Percentiles rank a stretch among this genome's conserved stretches.
Conservation (phyloP, 2,888 invertebrate genomes). For the Troides aeacus region DNA sequence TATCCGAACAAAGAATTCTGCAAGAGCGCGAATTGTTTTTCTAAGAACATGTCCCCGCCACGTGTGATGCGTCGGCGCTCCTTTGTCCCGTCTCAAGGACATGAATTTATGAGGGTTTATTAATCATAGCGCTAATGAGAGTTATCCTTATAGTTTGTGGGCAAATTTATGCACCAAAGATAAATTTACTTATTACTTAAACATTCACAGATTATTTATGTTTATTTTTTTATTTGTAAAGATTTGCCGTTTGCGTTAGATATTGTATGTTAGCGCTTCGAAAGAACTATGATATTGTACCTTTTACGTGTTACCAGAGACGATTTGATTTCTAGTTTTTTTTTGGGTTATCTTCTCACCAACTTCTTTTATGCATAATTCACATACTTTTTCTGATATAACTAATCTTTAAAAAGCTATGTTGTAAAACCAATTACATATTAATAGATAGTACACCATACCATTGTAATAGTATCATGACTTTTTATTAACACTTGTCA, state of each 20-base stretch:
- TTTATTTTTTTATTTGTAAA: neutral
- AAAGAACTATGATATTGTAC: no score
- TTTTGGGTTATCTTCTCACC: no score
- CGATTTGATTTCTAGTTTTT: no score
- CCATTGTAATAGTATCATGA: no score
- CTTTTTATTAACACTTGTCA: no score
- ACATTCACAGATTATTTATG: neutral
- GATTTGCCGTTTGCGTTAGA: neutral
- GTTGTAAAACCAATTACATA: no score
- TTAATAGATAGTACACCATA: no score
- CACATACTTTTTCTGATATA: no score
- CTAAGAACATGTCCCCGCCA: conserved; percentile 57
- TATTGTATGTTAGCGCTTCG: neutral
- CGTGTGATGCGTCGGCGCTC: conserved; percentile 47
- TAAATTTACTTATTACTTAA: neutral
- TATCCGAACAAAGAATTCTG: conserved; percentile 34
- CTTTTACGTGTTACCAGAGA: no score
- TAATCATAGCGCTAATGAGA: conserved; percentile 52
- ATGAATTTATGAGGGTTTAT: conserved; percentile 63
- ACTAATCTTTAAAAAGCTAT: no score
- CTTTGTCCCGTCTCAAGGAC: conserved; percentile 47
- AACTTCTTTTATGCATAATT: no score
- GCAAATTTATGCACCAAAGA: conserved; percentile 23
- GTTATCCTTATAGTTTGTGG: conserved; percentile 34
- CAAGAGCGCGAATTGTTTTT: conserved; percentile 43